These are phyloP conservation scores for Sarcophaga peregrina DNA, from an alignment of 1,140 invertebrate species.

Conservation along the genomic window DNA sequence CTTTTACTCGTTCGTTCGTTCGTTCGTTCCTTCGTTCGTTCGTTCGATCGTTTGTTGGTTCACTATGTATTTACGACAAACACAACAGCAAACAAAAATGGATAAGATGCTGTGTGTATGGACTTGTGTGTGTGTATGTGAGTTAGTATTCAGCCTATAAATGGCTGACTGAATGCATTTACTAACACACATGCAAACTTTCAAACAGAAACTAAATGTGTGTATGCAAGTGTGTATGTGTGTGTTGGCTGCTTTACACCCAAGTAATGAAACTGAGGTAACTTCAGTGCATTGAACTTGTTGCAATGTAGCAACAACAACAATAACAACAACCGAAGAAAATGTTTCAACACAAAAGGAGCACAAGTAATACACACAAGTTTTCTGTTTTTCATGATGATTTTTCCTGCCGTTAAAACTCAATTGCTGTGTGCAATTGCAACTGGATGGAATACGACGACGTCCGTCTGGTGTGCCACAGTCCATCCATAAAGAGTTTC, in stretches of 20 bases:
- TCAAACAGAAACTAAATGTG: neutral
- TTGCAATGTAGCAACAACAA: neutral
- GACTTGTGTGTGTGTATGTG: too few species aligned
- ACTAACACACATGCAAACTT: neutral
- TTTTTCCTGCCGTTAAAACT: conserved; percentile 23
- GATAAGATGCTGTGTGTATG: neutral
- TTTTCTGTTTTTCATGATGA: neutral
- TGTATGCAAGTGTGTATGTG: neutral
- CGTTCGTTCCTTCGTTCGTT: neutral
- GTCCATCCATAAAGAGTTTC: too few species aligned
- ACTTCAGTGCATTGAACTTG: conserved; percentile 24
- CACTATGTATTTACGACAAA: neutral
- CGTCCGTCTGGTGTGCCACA: too few species aligned
- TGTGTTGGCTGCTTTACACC: neutral
- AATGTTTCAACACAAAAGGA: conserved; percentile 27
- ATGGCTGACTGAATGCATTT: neutral
- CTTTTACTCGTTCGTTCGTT: neutral
- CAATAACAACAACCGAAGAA: neutral
- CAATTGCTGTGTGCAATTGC: neutral
- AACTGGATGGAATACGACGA: too few species aligned
- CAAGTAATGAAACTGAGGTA: conserved; percentile 5
- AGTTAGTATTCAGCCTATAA: too few species aligned
- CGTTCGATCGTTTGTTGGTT: neutral
- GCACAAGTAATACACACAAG: conserved; percentile 1
- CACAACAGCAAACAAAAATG: neutral